A percentile compares a stretch with the other conserved stretches of the same genome.
These are phyloP conservation scores for Lagodon rhomboides DNA, from an alignment of 2,797 vertebrate genomes.

Conservation along the genomic window DNA sequence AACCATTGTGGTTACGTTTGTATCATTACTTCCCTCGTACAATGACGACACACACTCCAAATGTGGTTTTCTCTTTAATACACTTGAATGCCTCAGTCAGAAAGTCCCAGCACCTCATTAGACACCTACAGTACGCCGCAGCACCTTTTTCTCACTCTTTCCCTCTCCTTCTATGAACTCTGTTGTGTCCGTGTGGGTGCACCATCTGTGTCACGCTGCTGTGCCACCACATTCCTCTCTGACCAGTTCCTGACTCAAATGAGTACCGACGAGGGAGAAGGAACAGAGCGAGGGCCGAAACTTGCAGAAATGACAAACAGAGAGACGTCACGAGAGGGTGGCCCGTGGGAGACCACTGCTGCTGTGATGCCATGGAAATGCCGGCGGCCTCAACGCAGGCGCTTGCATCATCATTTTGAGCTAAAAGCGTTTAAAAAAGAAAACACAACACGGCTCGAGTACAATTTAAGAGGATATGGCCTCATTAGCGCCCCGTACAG, in stretches of 20 bases:
- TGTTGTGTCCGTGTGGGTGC: conserved; percentile 63
- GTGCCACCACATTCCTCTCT: conserved; percentile 69
- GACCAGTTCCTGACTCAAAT: conserved; percentile 64
- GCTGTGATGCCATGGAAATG: conserved; percentile 72
- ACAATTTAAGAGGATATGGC: conserved; percentile 53
- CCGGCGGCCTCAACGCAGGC: conserved; percentile 41
- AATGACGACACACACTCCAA: neutral
- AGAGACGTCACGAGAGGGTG: conserved; percentile 72
- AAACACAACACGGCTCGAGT: conserved; percentile 26
- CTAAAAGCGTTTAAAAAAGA: conserved; percentile 8
- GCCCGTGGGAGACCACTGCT: conserved; percentile 63
- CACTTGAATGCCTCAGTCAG: conserved; percentile 14
- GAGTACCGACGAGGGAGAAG: conserved; percentile 17
- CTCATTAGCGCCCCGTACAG: conserved; percentile 26
- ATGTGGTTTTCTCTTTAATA: conserved; percentile 33
- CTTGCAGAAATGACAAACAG: conserved; percentile 43
- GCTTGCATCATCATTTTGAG: conserved; percentile 29
- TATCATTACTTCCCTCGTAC: conserved; percentile 40
- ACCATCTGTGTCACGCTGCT: conserved; percentile 66
- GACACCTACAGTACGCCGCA: conserved; percentile 4
- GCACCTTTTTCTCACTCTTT: conserved; percentile 38
- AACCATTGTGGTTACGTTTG: conserved; percentile 33
- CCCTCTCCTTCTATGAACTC: conserved; percentile 29
- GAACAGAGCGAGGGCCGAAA: conserved; percentile 41
- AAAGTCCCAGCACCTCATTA: conserved; percentile 31